Evolutionary conservation across 1,140 invertebrate species (phyloP), one percentile per base, ranked within the genome.

Genomic region (Lucilia cuprina): DNA sequence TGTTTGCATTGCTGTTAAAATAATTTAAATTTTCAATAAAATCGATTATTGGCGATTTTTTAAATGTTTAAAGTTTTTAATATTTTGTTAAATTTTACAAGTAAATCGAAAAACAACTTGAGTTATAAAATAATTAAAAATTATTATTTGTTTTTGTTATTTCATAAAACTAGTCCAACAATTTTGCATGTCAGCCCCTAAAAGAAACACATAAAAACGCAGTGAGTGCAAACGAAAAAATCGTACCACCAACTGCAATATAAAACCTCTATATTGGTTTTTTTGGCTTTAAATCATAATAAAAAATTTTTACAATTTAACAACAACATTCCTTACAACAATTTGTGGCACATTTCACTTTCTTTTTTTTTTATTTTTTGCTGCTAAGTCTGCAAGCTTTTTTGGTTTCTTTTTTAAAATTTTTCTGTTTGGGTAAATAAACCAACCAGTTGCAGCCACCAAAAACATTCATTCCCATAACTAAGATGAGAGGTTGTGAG

Each of bases 271-370:
- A 55, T 55, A 55, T 55, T 5, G 10, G n/a, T n/a, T n/a, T 55
- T 21, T 21, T 19, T 70, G 65, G n/a, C 65, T 21, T 70, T 70
- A 70, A 70, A 70, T 70, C 65, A 21, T 70, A 70, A 70, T 70
- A 70, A 70, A n/a, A n/a, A 70, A n/a, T n/a, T n/a, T 70, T 70
- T 70, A 21, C n/a, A 21, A 70, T 21, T 60, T 55, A 21, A 10
- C 17, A 17, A 65, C 60, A 65, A 49, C 77, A 78, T 78, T 78
- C 77, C 77, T 49, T 78, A 78, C 77, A 78, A 78, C 77, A 78
- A 49, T 49, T 78, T 78, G 77, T 78, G 35, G 77, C 77, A 80
- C 77, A 80, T 80, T 80, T 80, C 41, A 80, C 77, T 80, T 80
- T 80, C 77, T 80, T 80, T 80, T 80, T 78, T 78, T 78, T 12